Base-by-base conservation (phyloP, 2,113 vertebrate genomes). In the Lutjanus erythropterus region DNA sequence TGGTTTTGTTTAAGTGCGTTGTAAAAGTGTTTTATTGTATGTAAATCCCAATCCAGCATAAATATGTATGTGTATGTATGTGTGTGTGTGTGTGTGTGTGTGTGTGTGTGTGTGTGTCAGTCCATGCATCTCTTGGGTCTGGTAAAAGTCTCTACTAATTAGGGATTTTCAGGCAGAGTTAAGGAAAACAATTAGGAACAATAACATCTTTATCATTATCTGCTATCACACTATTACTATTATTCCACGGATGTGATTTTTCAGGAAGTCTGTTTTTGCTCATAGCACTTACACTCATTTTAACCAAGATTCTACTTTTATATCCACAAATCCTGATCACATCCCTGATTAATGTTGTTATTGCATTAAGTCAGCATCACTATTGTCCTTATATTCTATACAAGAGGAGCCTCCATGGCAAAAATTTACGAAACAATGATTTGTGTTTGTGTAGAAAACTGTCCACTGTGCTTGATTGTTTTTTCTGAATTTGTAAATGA, bases 381-480 rank as follows among this genome's bases (percentile, higher is more conserved):
- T 69, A 37, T 76, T 66, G 74, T 81, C 78, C 27, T 81, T 80
- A 65, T 69, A 76, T 71, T 85, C 73, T 92, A 60, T 71, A 87
- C 65, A 91, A 83, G 61, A 80, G 47, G 47, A 44, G 71, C 71
- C 55, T 78, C 21, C 73, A 69, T 71, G 83, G 78, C 46, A 78
- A 15, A 88, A 81, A 78, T 73, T 72, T 79, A 86, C 59, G 49
- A 97, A 97, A 86, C 96, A 95, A 95, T 95, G 94, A 96, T 94
- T 94, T 95, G 96, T 96, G 31, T 78, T 75, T 93, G 92, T 94
- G 95, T 95, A 96, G 95, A 96, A 96, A 96, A 97, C 95, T 96
- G 97, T 98, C 96, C 97, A 96, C 96, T 97, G 97, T 97, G 96
- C 96, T 93, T 95, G 95, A 97, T 96, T 74, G 96, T 95, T 95